Percentiles rank a stretch among this genome's conserved stretches.
These are phyloP conservation scores for Zosterops pallidus DNA, from an alignment of 2,113 vertebrate genomes.

Conservation along the genomic window DNA sequence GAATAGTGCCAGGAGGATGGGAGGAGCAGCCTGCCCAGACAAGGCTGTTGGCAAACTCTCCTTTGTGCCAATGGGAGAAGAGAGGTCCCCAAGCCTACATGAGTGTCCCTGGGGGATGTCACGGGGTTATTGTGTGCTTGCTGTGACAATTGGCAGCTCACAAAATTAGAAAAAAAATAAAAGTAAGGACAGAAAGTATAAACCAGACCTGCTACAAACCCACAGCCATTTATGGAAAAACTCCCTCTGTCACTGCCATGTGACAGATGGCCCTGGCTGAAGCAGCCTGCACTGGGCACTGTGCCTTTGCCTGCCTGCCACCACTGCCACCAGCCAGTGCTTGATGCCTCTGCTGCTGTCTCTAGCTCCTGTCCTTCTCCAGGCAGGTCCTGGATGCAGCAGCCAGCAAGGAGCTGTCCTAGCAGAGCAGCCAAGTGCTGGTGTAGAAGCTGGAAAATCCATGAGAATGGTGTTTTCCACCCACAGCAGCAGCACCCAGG, in stretches of 20 bases:
- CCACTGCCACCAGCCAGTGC: not conserved
- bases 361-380: not conserved
- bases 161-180: not conserved
- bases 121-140: not conserved
- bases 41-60: not conserved
- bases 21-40: not conserved
- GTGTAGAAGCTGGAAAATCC: not conserved
- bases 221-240: constrained; percentile 35
- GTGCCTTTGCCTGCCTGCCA: not conserved
- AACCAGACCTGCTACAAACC: not conserved
- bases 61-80: not conserved
- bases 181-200: not conserved
- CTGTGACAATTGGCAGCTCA: not conserved
- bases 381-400: not conserved
- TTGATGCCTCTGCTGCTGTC: not conserved
- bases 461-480: not conserved
- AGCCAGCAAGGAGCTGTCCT: not conserved
- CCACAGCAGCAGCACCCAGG: not conserved
- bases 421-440: not conserved
- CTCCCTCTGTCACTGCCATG: not conserved
- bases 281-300: not conserved
- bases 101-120: not conserved
- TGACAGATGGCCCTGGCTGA: not conserved
- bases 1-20: not conserved
- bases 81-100: rapidly evolving